phyloP scores from a whole-genome alignment of 1,140 invertebrate genomes.

The Pseudomyrmex gracilis region DNA sequence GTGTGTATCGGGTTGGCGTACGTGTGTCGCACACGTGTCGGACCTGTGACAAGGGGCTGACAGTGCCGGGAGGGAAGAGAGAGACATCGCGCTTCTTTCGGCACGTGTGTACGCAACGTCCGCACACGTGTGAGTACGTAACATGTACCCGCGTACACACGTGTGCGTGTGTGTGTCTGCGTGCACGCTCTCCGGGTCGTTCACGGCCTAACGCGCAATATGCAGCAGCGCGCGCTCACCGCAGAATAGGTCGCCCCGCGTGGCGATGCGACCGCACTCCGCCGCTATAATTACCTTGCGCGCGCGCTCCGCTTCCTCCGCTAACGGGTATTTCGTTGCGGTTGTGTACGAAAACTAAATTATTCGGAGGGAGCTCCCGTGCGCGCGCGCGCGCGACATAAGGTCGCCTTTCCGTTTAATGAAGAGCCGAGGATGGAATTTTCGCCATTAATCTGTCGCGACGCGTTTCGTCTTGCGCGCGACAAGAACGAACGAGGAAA shows the following conservation, averaged over 20 bases:
- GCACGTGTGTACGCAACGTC: not conserved
- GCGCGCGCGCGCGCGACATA: conserved; percentile 37
- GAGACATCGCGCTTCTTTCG: conserved; percentile 44
- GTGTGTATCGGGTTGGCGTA: not conserved
- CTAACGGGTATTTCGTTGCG: conserved; percentile 52
- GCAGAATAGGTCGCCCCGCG: conserved; percentile 58
- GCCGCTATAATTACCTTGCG: conserved; percentile 54
- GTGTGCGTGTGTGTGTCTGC: not conserved
- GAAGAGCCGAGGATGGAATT: conserved; percentile 25
- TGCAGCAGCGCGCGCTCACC: conserved; percentile 55
- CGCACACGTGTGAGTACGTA: not conserved
- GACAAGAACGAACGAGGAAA: no score
- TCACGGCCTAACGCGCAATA: conserved; percentile 50
- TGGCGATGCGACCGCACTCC: conserved; percentile 57
- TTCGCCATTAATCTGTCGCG: conserved; percentile 23
- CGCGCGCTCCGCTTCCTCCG: conserved; percentile 32
- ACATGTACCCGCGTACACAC: not conserved
- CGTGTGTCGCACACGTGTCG: conserved; percentile 41
- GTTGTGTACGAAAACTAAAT: conserved; percentile 61
- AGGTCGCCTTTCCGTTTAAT: conserved; percentile 36
- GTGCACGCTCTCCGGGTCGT: not conserved
- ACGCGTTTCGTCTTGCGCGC: not conserved
- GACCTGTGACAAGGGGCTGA: not conserved
- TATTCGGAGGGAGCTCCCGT: conserved; percentile 38
- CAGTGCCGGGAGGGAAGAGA: not conserved